Base-by-base conservation (phyloP, 2,113 vertebrate genomes). In the Neolamprologus brichardi region DNA sequence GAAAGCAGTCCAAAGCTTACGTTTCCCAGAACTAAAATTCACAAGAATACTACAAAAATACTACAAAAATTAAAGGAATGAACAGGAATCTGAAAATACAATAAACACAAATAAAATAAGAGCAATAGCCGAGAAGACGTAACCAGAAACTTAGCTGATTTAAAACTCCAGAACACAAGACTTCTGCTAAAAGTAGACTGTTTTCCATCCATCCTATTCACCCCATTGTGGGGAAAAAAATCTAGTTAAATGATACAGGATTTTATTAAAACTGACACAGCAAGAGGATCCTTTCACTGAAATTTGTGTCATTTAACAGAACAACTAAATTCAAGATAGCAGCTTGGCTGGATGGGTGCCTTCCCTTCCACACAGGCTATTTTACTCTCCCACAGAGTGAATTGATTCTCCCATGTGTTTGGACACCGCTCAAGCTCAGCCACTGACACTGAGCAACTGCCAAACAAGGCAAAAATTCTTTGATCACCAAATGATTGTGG, bases 321-420 rank as follows among this genome's bases (percentile, higher is more conserved):
- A 84, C 85, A 72, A 75, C 62, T 86, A 77, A 75, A 91, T 86
- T 89, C 37, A 37, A 82, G 87, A 79, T 70, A 84, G 94, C 94
- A 94, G 94, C 90, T 95, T 95, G 93, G 67, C 90, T 95, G 94
- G 93, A 94, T 30, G 75, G 18, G 58, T 94, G 94, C 93, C 94
- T 83, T 81, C 86, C 37, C 70, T 70, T 91, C 81, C 82, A 84
- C 82, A 32, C 90, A 53, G 84, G 15, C 89, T 79, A 70, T 92
- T 87, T 91, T 88, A 88, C 93, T 94, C 93, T 93, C 91, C 92
- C 92, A 92, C 92, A 84, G 94, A 93, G 88, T 44, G 84, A 84
- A 91, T 90, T 88, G 84, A 92, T 90, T 88, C 91, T 93, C 89
- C 88, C 87, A 92, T 95, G 88, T 92, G 90, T 91, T 92, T 94